Conservation (phyloP, 2,797 vertebrate species). For the Sciaenops ocellatus region DNA sequence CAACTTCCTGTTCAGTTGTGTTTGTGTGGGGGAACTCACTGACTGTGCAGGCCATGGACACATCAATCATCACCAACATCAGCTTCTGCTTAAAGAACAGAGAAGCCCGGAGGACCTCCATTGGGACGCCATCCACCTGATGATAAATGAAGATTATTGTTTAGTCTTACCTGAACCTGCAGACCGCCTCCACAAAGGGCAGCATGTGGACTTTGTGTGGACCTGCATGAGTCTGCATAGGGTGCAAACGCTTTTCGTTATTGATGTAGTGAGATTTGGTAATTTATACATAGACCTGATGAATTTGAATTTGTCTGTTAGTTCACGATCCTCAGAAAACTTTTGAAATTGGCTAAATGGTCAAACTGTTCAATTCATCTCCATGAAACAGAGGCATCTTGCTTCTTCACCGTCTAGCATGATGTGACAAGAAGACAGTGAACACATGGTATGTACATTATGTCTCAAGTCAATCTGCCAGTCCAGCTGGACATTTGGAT, state of each 20-base stretch:
- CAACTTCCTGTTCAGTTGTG: neutral
- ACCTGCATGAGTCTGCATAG: no score
- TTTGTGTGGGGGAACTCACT: conserved; percentile 69
- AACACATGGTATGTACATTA: neutral
- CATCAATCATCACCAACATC: conserved; percentile 81
- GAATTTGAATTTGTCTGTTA: no score
- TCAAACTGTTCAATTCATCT: no score
- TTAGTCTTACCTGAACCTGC: no score
- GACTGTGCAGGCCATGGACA: conserved; percentile 84
- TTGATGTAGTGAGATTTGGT: no score
- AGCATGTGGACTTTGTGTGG: no score
- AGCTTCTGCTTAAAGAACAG: conserved; percentile 84
- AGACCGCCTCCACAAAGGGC: no score
- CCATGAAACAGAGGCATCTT: neutral
- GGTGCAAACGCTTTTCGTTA: no score
- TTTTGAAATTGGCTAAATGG: neutral
- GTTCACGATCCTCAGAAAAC: no score
- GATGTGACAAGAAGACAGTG: neutral
- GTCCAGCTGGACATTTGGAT: neutral
- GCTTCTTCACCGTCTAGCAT: neutral
- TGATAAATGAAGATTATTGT: neutral
- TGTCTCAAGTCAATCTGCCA: neutral
- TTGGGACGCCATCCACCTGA: conserved; percentile 66
- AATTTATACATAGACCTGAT: no score
- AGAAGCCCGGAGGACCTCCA: conserved; percentile 63